Percentiles rank a stretch among this genome's conserved stretches.
Evolutionary conservation across 92 coral and sea anemone species (phyloP).

Genomic region (Epizoanthus rinbou): DNA sequence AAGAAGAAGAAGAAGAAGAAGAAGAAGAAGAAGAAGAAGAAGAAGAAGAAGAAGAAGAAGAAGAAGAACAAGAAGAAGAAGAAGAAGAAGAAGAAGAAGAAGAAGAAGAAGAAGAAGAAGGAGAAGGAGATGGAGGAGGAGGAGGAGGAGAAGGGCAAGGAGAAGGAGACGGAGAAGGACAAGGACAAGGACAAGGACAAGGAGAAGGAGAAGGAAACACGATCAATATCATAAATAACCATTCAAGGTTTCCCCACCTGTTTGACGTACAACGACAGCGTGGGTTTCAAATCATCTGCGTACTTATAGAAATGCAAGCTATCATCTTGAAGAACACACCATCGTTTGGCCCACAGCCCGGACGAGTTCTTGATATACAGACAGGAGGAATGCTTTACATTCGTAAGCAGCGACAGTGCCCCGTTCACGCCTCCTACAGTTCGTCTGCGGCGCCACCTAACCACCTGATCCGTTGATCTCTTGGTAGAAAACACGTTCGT

Average conservation of each 20-base stretch:
- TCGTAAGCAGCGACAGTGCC: constrained; percentile 62
- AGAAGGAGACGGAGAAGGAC: neutral
- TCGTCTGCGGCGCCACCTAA: constrained; percentile 64
- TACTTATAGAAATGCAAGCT: constrained; percentile 69
- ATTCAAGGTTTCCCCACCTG: neutral
- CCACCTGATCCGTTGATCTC: constrained; percentile 40
- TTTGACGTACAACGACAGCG: constrained; percentile 36
- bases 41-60: too few relatives aligned
- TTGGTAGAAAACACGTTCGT: constrained; percentile 68
- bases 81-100: too few relatives aligned
- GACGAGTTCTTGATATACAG: constrained; percentile 70
- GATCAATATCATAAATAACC: neutral
- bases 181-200: too few relatives aligned
- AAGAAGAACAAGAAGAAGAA: too few relatives aligned
- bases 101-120: too few relatives aligned
- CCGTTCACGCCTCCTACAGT: constrained; percentile 72
- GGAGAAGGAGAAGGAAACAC: neutral
- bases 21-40: too few relatives aligned
- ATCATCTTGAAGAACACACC: constrained; percentile 86
- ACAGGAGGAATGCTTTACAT: constrained; percentile 78
- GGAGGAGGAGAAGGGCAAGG: too few relatives aligned
- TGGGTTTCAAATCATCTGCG: constrained; percentile 68
- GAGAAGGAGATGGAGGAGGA: too few relatives aligned
- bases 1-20: too few relatives aligned
- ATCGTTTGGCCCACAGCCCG: constrained; percentile 85